These are phyloP conservation scores for Onthophagus taurus DNA, from an alignment of 1,140 invertebrate genomes.

Conservation along the genomic window DNA sequence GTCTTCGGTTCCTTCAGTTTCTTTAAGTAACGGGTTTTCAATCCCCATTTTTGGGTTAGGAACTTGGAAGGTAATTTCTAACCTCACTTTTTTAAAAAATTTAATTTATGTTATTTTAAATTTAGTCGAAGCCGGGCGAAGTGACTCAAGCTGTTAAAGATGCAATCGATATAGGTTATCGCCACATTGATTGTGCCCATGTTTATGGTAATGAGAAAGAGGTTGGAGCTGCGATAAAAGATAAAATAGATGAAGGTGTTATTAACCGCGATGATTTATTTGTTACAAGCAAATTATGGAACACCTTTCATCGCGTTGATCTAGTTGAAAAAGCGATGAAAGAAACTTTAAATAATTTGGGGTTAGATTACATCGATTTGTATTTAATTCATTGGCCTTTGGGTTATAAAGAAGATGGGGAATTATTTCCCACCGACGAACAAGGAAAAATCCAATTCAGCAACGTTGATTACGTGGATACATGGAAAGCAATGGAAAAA, in stretches of 20 bases:
- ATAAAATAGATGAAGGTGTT: slow-evolving; percentile 59
- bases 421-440: slow-evolving; percentile 51
- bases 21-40: slow-evolving; percentile 48
- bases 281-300: slow-evolving; percentile 61
- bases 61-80: slow-evolving; percentile 54
- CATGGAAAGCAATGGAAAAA: slow-evolving; percentile 83
- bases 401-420: slow-evolving; percentile 42
- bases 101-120: slow-evolving; percentile 19
- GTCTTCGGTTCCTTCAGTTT: slow-evolving; percentile 41
- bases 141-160: slow-evolving; percentile 64
- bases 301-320: slow-evolving; percentile 53
- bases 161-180: slow-evolving; percentile 63
- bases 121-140: slow-evolving; percentile 59
- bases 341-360: slow-evolving; percentile 53
- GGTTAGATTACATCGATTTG: slow-evolving; percentile 65
- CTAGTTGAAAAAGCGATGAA: slow-evolving; percentile 51
- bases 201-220: slow-evolving; percentile 74
- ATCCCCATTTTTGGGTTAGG: slow-evolving; percentile 59
- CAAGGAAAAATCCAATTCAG: slow-evolving; percentile 43
- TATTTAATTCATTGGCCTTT: slow-evolving; percentile 77
- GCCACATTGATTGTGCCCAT: slow-evolving; percentile 59
- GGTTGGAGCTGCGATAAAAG: slow-evolving; percentile 67
- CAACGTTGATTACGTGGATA: slow-evolving; percentile 75
- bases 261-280: slow-evolving; percentile 60
- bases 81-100: background rate